These are phyloP conservation scores for Sternarchorhynchus goeldii DNA, from an alignment of 2,797 vertebrate species.

Conservation along the genomic window DNA sequence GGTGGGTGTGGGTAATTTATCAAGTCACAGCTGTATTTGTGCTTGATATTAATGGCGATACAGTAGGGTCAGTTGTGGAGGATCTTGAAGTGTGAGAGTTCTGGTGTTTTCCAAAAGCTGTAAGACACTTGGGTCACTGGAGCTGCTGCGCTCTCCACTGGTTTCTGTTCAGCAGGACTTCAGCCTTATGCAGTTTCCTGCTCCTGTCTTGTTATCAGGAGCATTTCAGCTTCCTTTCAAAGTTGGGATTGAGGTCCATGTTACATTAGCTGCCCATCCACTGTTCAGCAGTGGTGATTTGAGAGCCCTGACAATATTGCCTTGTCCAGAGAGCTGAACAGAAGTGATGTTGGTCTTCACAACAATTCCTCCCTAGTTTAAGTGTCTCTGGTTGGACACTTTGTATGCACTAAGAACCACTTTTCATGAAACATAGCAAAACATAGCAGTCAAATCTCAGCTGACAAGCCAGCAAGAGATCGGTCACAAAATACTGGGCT, in stretches of 20 bases:
- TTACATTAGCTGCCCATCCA: not conserved
- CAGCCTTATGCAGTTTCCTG: not conserved
- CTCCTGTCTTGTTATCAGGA: not conserved
- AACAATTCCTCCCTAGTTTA: slow-evolving; percentile 25
- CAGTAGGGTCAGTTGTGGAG: no score
- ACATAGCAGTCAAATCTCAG: slow-evolving; percentile 33
- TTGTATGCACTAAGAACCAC: slow-evolving; percentile 23
- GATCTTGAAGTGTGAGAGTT: no score
- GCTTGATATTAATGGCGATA: not conserved
- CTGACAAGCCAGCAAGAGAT: slow-evolving; percentile 44
- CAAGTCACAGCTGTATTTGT: not conserved
- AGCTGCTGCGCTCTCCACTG: no score
- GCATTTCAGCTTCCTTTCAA: not conserved
- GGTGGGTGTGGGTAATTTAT: not conserved
- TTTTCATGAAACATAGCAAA: slow-evolving; percentile 35
- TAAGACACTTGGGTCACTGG: no score
- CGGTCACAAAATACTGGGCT: slow-evolving; percentile 7
- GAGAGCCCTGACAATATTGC: slow-evolving; percentile 1
- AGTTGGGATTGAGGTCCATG: not conserved
- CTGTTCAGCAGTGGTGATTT: not conserved
- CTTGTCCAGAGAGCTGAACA: slow-evolving; percentile 22
- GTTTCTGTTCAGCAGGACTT: not conserved
- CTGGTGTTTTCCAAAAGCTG: no score
- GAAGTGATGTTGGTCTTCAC: slow-evolving; percentile 34
- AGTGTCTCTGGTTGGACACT: slow-evolving; percentile 7